Evolutionary conservation across 1,140 invertebrate genomes (phyloP), one percentile per base, ranked within the genome.

Genomic region (Microplitis demolitor): DNA sequence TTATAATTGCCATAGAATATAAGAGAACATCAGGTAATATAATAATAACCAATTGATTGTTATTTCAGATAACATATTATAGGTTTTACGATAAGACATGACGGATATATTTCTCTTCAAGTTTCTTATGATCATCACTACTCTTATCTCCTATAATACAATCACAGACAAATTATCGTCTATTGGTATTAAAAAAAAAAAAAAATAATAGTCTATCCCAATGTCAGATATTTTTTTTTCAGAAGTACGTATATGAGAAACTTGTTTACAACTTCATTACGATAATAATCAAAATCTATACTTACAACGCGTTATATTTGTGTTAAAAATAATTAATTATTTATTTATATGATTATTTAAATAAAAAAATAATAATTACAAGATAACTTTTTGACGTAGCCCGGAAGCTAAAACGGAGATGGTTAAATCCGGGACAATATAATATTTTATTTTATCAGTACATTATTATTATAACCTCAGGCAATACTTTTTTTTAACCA

Each of bases 371-470:
- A 13, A 67, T 14, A 53, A 62, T 24, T 39, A 13, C 4, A 56
- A 67, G 39, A 53, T 68, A 50, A 70, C 45, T 76, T 11, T 72
- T 68, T 73, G 72, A 75, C 79, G 76, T 77, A 71, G 77, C 75
- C 80, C 76, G 82, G 81, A 83, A 81, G 77, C 78, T 75, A 76
- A 76, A 71, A 66, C 63, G 31, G 35, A 60, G 16, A 51, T 34
- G 35, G 16, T 51, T 45, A 50, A 51, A 66, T 37, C 33, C 76
- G 74, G 70, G 75, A 81, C 78, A 78, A 80, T 78, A 78, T 78
- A 75, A 77, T 77, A 81, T 82, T 82, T 80, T 80, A 79, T 45
- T 45, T 45, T 45, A 45, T 45, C 39, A 45, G 39, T 45, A 45
- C 11, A 45, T 45, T 11, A 11, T 45, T 45, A 45, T 45, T 45